Conservation (phyloP, 1,140 invertebrate species). For the Bombus ignitus region DNA sequence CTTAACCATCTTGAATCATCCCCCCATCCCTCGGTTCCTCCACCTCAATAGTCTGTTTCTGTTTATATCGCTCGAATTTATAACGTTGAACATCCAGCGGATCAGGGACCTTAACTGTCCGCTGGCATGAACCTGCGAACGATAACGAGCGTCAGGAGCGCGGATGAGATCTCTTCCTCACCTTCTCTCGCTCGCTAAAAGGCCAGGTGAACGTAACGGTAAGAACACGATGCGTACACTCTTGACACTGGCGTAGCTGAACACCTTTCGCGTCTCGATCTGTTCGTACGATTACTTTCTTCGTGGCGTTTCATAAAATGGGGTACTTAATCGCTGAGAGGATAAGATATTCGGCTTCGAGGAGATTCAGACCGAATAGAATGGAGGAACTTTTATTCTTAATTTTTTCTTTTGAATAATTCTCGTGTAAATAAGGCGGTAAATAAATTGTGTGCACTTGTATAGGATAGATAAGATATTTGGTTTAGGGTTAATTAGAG, state of each 20-base stretch:
- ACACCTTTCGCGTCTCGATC: constrained; percentile 23
- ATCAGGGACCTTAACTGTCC: constrained; percentile 79
- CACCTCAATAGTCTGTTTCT: not conserved
- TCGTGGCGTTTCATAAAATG: not conserved
- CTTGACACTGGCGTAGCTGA: constrained; percentile 46
- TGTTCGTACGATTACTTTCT: not conserved
- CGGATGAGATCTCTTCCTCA: constrained; percentile 32
- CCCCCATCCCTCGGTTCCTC: constrained; percentile 25
- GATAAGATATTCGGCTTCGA: not conserved
- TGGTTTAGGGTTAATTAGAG: not conserved
- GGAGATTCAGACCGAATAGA: not conserved
- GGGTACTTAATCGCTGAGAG: not conserved
- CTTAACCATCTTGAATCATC: constrained; percentile 79
- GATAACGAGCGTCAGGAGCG: constrained; percentile 72
- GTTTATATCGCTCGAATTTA: constrained; percentile 78
- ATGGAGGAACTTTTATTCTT: not conserved
- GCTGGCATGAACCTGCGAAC: constrained; percentile 80
- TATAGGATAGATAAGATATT: not conserved
- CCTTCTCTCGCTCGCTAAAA: constrained; percentile 21
- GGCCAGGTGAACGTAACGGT: constrained; percentile 68
- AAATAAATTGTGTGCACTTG: too few relatives aligned
- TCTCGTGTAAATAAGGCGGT: too few relatives aligned
- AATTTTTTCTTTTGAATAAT: not conserved
- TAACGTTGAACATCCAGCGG: constrained; percentile 72
- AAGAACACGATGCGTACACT: constrained; percentile 51